Evolutionary conservation across 1,140 invertebrate species (phyloP), one percentile per base, ranked within the genome.

Genomic region (Aphelinus atriplicis): DNA sequence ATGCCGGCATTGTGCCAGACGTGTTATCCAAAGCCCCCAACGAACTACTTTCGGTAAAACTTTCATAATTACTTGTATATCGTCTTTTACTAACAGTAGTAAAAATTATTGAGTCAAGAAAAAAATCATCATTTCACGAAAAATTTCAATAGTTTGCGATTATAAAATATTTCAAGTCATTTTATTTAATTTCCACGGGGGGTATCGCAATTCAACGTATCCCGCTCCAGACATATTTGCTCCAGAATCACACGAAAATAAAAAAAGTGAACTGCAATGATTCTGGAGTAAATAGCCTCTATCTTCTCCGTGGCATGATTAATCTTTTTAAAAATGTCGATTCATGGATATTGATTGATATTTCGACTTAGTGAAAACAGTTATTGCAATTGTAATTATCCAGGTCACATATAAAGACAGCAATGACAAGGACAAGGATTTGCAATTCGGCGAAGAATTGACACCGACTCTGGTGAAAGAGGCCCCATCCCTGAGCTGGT

Each of bases 361-460:
- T 7, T 60, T n/a, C 57, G 53, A 5, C 10, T 7, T 7, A 55
- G 10, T 55, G 53, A 55, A 7, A 55, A 55, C 5, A 55, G 5
- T 55, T 55, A 55, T 55, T 55, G 53, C 5, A 55, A 26, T 26
- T 26, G 26, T 26, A 26, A 26, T 26, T 26, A 64, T 45, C 6
- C 63, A 76, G 75, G 70, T 72, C 1, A 67, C 43, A 43, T 76
- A 64, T 46, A 76, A 76, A 72, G 55, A 67, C 48, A 46, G 42
- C 45, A 69, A 70, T 42, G 63, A 56, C 1, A 67, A 76, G 61
- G 75, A 68, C 3, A 76, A 67, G 68, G 58, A 72, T 56, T 47
- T 76, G 50, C 10, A 67, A 62, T 76, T 76, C 9, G 65, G 70
- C 47, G 75, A 76, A 26, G 70, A 76, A 61, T 63, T 76, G 48